phyloP scores from a whole-genome alignment of 2,797 vertebrate genomes.

The Mallotus villosus region DNA sequence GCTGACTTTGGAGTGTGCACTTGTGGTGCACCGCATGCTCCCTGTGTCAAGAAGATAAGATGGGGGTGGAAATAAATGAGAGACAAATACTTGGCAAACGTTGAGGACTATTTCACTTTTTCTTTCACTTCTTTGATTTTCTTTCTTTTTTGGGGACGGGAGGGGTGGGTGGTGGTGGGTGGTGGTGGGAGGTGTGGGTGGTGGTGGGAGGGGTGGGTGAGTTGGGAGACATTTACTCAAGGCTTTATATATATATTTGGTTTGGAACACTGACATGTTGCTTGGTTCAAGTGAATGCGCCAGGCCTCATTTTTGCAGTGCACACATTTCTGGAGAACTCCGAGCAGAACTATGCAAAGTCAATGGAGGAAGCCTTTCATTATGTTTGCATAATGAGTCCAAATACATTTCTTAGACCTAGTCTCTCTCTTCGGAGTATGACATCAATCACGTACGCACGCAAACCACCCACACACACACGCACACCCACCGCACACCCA shows the following conservation, averaged over 20 bases:
- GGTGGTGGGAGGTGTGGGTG: no score
- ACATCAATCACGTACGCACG: conserved; percentile 45
- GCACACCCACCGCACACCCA: not conserved
- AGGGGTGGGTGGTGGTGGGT: not conserved
- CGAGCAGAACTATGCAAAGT: conserved; percentile 43
- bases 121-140: conserved; percentile 25
- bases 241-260: not conserved
- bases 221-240: conserved; percentile 17
- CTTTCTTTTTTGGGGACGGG: not conserved
- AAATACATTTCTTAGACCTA: conserved; percentile 33
- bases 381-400: conserved; percentile 54
- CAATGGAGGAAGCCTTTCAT: conserved; percentile 55
- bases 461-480: conserved; percentile 1
- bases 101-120: not conserved
- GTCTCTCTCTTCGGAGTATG: conserved; percentile 21
- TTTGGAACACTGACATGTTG: conserved; percentile 40
- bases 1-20: not conserved
- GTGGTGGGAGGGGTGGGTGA: no score
- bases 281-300: conserved; percentile 44
- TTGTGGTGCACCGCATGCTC: not conserved
- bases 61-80: not conserved
- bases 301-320: conserved; percentile 50
- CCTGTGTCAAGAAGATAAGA: not conserved
- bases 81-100: conserved; percentile 20
- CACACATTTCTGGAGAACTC: conserved; percentile 39